These are phyloP conservation scores for Sebastes itinus DNA, from an alignment of 2,797 vertebrate genomes.

Conservation along the genomic window DNA sequence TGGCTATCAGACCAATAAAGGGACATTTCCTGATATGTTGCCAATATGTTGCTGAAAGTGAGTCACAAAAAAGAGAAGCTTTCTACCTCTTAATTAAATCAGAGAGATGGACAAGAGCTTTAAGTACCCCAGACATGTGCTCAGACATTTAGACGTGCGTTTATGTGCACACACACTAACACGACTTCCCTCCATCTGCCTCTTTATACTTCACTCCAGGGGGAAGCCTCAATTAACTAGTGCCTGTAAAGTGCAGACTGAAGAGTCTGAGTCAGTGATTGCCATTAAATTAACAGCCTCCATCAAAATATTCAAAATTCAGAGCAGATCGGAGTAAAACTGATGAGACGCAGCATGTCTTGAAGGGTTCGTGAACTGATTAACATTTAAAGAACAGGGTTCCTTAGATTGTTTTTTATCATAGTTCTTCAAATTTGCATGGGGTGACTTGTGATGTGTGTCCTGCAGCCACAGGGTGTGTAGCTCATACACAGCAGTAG, in stretches of 20 bases:
- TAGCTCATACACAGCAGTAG: not conserved
- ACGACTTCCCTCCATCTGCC: not conserved
- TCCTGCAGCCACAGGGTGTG: not conserved
- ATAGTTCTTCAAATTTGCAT: not conserved
- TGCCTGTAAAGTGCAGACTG: constrained; percentile 5
- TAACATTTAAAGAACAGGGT: not conserved
- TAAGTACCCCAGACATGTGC: constrained; percentile 10
- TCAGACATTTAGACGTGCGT: constrained; percentile 5
- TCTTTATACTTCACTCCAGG: not conserved
- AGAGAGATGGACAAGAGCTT: constrained; percentile 28
- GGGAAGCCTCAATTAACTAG: constrained; percentile 6
- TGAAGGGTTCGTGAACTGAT: not conserved
- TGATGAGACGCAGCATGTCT: not conserved
- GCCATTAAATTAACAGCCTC: not conserved
- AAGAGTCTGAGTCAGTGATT: constrained; percentile 3
- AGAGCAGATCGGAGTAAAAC: constrained; percentile 2
- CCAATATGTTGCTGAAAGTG: constrained; percentile 18
- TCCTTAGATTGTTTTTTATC: not conserved
- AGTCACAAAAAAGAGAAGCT: constrained; percentile 19
- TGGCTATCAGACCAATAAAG: constrained; percentile 15
- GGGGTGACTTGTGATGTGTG: not conserved
- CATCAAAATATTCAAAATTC: constrained; percentile 20
- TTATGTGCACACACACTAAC: not conserved
- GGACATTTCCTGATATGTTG: constrained; percentile 11
- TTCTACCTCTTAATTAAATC: constrained; percentile 51